Evolutionary conservation across 2,797 vertebrate species (phyloP), one percentile per base, ranked within the genome.

Genomic region (Serranus cabrilla): DNA sequence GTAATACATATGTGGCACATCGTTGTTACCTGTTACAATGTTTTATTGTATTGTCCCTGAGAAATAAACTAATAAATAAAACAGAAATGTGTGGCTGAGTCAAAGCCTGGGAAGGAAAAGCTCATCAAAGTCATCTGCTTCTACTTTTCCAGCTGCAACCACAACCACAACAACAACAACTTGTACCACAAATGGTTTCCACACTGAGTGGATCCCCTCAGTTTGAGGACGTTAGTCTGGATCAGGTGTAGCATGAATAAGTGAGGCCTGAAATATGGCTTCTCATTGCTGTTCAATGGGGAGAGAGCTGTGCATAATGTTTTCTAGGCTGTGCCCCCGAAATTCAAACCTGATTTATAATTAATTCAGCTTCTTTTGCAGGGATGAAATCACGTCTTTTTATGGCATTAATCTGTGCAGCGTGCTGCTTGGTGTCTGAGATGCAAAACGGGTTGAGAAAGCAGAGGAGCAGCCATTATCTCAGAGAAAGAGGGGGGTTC

Each of bases 281-380:
- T 40, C 61, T 69, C 23, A 34, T 45, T 66, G 71, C 21, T 70
- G 31, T 56, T 49, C 25, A 57, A 5, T n/a, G 52, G 72, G 45
- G n/a, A 54, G n/a, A 54, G 18, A 20, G 10, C 16, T 62, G 25
- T 40, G 17, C 16, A 11, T 56, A n/a, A 8, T 51, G 37, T 74
- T 63, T 42, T 58, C 14, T 51, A 21, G 39, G 42, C 37, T 60
- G 66, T 55, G 54, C 43, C 61, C 11, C 67, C 11, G 45, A 67
- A 49, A 72, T 23, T 39, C 34, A 59, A 54, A 46, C 12, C 60
- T 68, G 37, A 62, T 62, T 5, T 14, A 83, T 84, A 18, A 80
- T 60, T 59, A 55, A 85, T 78, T 81, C 31, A 62, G 47, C 49
- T 18, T 70, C 21, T 58, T 55, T 11, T 78, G 37, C 57, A 39